Evolutionary conservation across 1,140 invertebrate species (phyloP).

Genomic region (Macrocentrus cingulum): DNA sequence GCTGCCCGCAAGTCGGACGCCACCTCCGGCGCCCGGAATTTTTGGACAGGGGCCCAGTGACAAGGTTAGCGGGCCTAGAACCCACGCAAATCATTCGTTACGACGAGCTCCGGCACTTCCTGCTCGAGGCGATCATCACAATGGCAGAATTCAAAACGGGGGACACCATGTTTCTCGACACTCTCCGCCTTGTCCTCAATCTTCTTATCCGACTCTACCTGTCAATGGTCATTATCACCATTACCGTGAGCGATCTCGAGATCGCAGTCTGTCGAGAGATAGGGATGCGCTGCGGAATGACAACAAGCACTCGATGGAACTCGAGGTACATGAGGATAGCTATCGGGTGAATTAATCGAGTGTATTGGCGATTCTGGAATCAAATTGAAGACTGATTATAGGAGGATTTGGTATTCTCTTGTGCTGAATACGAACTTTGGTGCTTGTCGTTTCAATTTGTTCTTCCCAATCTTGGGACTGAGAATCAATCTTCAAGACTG

Average conservation of each 20-base stretch:
- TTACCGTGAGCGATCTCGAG: slow-evolving; percentile 31
- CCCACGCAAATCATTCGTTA: slow-evolving; percentile 39
- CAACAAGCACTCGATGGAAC: slow-evolving; percentile 30
- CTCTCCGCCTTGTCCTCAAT: slow-evolving; percentile 39
- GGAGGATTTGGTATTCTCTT: slow-evolving; percentile 8
- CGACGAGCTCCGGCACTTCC: slow-evolving; percentile 28
- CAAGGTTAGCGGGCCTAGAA: too few species aligned
- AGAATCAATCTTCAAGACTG: too few species aligned
- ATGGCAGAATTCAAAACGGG: slow-evolving; percentile 34
- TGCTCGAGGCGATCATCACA: slow-evolving; percentile 26
- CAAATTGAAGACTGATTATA: slow-evolving; percentile 19
- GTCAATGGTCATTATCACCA: slow-evolving; percentile 43
- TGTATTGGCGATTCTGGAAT: slow-evolving; percentile 1
- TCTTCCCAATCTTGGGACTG: too few species aligned
- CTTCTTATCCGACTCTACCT: slow-evolving; percentile 45
- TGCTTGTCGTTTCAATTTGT: too few species aligned
- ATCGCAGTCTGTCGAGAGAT: slow-evolving; percentile 18
- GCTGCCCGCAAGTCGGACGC: slow-evolving; percentile 41
- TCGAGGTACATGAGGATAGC: slow-evolving; percentile 38
- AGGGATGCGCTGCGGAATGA: slow-evolving; percentile 23
- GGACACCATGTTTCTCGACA: slow-evolving; percentile 37
- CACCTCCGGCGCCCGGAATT: neutral
- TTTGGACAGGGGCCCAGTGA: neutral
- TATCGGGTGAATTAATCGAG: slow-evolving; percentile 33
- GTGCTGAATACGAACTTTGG: too few species aligned